phyloP scores from a whole-genome alignment of 2,797 vertebrate species.

The Centroberyx gerrardi region DNA sequence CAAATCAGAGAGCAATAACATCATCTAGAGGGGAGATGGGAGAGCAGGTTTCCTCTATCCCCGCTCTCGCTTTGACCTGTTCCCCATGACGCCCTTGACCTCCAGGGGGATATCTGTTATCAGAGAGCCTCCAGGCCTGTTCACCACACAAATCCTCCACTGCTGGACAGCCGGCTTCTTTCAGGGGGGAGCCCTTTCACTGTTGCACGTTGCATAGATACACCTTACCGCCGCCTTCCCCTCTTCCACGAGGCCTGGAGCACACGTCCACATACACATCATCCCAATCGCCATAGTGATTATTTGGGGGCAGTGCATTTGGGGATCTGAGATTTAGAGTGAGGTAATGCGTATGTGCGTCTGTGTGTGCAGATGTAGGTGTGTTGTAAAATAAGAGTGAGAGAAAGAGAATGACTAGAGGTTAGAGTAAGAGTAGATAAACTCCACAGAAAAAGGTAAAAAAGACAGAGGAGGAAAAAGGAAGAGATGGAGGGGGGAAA shows the following conservation, averaged over 20 bases:
- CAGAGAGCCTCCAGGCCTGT: constrained; percentile 27
- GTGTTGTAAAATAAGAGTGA: constrained; percentile 12
- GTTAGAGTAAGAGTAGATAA: constrained; percentile 48
- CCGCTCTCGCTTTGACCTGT: constrained; percentile 32
- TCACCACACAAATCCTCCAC: constrained; percentile 53
- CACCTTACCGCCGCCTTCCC: neutral
- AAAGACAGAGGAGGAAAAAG: constrained; percentile 37
- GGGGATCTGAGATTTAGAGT: constrained; percentile 45
- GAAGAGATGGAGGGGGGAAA: constrained; percentile 49
- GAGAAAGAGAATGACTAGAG: constrained; percentile 16
- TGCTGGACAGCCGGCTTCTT: constrained; percentile 32
- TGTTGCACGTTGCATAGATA: neutral
- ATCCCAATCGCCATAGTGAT: constrained; percentile 49
- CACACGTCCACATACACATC: constrained; percentile 45
- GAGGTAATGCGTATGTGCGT: constrained; percentile 10
- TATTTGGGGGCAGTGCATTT: constrained; percentile 46
- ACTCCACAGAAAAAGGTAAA: constrained; percentile 39
- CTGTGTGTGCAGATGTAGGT: neutral
- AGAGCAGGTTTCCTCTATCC: neutral
- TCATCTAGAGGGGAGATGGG: neutral
- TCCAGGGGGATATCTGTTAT: constrained; percentile 40
- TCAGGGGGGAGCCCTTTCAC: constrained; percentile 7
- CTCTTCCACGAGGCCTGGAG: constrained; percentile 25
- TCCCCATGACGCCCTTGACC: constrained; percentile 49
- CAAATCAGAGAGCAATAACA: neutral